Evolutionary conservation across 2,797 vertebrate species (phyloP), one percentile per base, ranked within the genome.

Genomic region (Parotocinclus haroldoi): DNA sequence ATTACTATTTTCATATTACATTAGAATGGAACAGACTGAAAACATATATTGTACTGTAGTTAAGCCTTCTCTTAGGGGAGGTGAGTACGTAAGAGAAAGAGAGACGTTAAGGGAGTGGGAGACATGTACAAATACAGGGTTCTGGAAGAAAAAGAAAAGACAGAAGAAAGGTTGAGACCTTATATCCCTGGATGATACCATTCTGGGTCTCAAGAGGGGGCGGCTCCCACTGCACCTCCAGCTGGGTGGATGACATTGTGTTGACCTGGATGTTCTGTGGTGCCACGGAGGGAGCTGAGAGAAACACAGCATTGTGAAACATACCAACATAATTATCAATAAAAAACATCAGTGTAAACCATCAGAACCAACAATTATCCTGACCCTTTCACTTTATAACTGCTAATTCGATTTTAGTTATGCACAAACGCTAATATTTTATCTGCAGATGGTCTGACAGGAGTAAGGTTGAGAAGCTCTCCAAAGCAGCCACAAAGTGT

Each of bases 131-230:
- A 44, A 19, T 42, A 17, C 10, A 53, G 37, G 13, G 45, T 4
- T 9, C 4, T 13, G 38, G 19, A 67, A 3, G 7, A 38, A 6
- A 45, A 11, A 48, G 45, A 58, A 45, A 58, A 53, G 27, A 8
- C 59, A 44, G 58, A 45, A 59, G n/a, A 14, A 17, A 53, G 44
- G 58, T 44, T 61, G n/a, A 67, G 50, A 71, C 77, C 71, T 81
- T 74, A 58, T 76, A 80, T 86, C 96, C 96, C 84, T 98, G 96
- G 80, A 98, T 95, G 86, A 91, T 93, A 79, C 96, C 96, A 1
- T 98, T 98, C 81, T 98, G 96, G 66, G 94, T 96, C 85, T 97
- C 94, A 0, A 88, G 86, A 0, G 96, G 96, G 0, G 96, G 96
- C 0, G 91, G 89, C 69, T 96, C 93, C 96, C 96, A 98, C 8